Percentiles rank a stretch among this genome's conserved stretches.
Evolutionary conservation across 2,888 invertebrate genomes (phyloP).

Genomic region (Drosophila kambysellisi): DNA sequence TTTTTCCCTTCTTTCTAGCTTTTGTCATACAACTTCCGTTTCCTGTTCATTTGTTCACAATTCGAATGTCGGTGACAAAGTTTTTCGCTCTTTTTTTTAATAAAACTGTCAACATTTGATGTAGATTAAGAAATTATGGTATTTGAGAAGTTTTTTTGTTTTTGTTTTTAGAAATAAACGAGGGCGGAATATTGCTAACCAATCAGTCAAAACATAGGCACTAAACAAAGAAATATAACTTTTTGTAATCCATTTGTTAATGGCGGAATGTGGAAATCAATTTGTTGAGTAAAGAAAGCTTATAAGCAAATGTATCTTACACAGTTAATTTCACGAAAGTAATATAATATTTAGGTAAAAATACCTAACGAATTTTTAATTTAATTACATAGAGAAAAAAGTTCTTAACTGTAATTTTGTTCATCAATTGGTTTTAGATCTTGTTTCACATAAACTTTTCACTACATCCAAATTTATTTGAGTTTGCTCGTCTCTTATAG

Average conservation of each 20-base stretch:
- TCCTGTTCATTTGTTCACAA: slow-evolving; percentile 81
- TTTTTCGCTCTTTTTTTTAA: slow-evolving; percentile 59
- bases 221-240: slow-evolving; percentile 9
- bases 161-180: neutral
- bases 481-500: slow-evolving; percentile 24
- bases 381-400: neutral
- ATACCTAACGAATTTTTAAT: neutral
- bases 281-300: too few species aligned
- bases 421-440: neutral
- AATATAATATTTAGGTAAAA: neutral
- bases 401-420: neutral
- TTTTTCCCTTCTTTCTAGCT: slow-evolving; percentile 28
- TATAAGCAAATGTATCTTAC: neutral
- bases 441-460: slow-evolving; percentile 27
- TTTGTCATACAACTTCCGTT: slow-evolving; percentile 76
- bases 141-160: slow-evolving; percentile 42
- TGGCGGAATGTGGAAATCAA: neutral
- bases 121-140: slow-evolving; percentile 81
- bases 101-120: slow-evolving; percentile 79
- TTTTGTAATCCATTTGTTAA: slow-evolving; percentile 9
- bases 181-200: slow-evolving; percentile 19
- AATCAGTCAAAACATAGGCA: slow-evolving; percentile 21
- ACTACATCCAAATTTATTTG: slow-evolving; percentile 16
- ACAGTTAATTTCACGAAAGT: neutral
- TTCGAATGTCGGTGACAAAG: slow-evolving; percentile 64